phyloP scores from a whole-genome alignment of 2,113 vertebrate species.

The Paradoxurus hermaphroditus region DNA sequence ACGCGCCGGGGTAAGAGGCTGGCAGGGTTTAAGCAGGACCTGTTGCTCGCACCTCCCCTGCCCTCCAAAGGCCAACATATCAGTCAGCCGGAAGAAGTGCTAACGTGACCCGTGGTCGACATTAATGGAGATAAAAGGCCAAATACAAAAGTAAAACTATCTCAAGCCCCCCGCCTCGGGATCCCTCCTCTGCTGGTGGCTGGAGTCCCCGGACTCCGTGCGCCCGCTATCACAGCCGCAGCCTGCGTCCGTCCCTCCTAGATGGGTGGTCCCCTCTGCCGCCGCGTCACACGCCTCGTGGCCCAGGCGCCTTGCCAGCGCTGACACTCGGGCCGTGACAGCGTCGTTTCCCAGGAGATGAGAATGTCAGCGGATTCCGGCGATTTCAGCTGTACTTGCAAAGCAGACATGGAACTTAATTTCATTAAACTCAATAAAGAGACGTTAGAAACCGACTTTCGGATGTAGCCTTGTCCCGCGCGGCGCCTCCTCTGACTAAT shows the following conservation, averaged over 20 bases:
- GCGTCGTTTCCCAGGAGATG: too few relatives aligned
- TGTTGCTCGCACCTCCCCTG: fast-evolving
- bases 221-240: not conserved
- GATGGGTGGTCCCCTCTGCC: not conserved
- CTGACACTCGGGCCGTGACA: too few relatives aligned
- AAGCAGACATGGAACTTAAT: not conserved
- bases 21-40: too few relatives aligned
- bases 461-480: not conserved
- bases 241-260: not conserved
- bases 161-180: too few relatives aligned
- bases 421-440: not conserved
- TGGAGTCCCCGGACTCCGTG: fast-evolving
- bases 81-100: too few relatives aligned
- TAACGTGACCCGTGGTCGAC: fast-evolving
- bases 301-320: fast-evolving
- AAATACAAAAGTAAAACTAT: too few relatives aligned
- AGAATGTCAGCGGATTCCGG: not conserved
- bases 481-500: not conserved
- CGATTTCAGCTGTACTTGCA: not conserved
- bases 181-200: not conserved
- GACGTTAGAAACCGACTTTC: not conserved
- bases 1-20: not conserved
- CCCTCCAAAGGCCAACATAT: too few relatives aligned
- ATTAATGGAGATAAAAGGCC: not conserved
- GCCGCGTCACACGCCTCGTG: not conserved